Evolutionary conservation across 2,113 vertebrate species (phyloP).

Genomic region (Megaleporinus macrocephalus): DNA sequence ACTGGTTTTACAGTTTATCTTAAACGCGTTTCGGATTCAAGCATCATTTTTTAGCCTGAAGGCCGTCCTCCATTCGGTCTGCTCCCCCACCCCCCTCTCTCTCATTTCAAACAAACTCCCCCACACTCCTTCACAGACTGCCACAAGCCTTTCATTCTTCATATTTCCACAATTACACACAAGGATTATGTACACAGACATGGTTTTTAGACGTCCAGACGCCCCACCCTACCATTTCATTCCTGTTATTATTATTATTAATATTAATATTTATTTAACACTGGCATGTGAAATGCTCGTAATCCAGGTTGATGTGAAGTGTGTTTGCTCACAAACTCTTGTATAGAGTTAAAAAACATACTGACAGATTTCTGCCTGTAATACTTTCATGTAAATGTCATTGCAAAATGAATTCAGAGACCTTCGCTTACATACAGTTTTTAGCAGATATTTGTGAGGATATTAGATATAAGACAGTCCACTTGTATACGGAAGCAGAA

Average conservation of each 20-base stretch:
- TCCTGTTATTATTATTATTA: slow-evolving; percentile 22
- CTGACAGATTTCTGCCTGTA: background rate
- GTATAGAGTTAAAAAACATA: background rate
- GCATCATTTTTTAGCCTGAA: background rate
- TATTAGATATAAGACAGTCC: too few species aligned
- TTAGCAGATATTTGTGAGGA: too few species aligned
- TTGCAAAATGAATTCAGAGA: too few species aligned
- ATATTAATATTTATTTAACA: slow-evolving; percentile 10
- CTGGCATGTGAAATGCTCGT: background rate
- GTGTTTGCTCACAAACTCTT: background rate
- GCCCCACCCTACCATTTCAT: slow-evolving; percentile 29
- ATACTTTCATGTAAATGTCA: too few species aligned
- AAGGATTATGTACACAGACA: slow-evolving; percentile 1
- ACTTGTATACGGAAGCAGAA: too few species aligned
- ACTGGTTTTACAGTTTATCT: background rate
- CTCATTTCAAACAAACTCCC: background rate
- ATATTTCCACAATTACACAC: background rate
- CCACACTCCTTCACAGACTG: background rate
- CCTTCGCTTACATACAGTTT: too few species aligned
- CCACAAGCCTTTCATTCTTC: slow-evolving; percentile 5
- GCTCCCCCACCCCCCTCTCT: background rate
- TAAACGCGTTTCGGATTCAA: background rate
- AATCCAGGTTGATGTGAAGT: background rate
- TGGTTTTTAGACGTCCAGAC: slow-evolving; percentile 11
- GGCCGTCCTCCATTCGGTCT: background rate